Percentiles rank a stretch among this genome's conserved stretches.
phyloP scores from a whole-genome alignment of 2,797 vertebrate genomes.

The Gobionotothen gibberifrons region DNA sequence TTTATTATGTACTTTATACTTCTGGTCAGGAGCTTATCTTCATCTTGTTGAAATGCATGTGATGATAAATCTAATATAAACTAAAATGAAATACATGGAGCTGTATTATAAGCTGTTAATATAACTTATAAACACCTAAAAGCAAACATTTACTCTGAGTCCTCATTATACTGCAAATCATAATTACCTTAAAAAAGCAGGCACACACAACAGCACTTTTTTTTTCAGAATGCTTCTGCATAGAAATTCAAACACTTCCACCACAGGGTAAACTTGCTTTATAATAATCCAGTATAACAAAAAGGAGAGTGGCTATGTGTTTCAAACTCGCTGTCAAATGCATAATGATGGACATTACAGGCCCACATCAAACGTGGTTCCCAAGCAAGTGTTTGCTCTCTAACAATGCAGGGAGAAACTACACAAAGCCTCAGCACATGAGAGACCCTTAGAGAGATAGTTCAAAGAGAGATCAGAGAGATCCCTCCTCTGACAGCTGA shows the following conservation, averaged over 20 bases:
- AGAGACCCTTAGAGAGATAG: neutral
- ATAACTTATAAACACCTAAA: neutral
- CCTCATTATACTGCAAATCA: neutral
- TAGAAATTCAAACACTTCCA: slow-evolving; percentile 42
- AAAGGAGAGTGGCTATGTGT: neutral
- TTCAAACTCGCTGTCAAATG: neutral
- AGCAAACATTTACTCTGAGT: slow-evolving; percentile 1
- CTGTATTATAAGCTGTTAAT: neutral
- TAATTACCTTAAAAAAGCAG: neutral
- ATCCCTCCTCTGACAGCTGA: neutral
- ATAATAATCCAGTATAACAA: slow-evolving; percentile 1
- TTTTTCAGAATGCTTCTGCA: neutral
- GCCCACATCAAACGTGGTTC: slow-evolving; percentile 13
- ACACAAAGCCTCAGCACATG: neutral
- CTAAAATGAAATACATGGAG: neutral
- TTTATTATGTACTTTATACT: neutral
- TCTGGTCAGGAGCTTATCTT: neutral
- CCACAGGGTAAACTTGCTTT: slow-evolving; percentile 51
- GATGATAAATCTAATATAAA: neutral
- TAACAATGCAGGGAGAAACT: neutral
- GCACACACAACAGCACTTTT: slow-evolving; percentile 1
- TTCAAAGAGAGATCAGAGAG: slow-evolving; percentile 3
- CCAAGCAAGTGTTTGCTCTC: slow-evolving; percentile 12
- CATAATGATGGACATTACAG: neutral
- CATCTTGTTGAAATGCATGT: neutral